A percentile compares a stretch with the other conserved stretches of the same genome.
Evolutionary conservation across 2,888 invertebrate species (phyloP).

Genomic region (Chloromyia formosa): DNA sequence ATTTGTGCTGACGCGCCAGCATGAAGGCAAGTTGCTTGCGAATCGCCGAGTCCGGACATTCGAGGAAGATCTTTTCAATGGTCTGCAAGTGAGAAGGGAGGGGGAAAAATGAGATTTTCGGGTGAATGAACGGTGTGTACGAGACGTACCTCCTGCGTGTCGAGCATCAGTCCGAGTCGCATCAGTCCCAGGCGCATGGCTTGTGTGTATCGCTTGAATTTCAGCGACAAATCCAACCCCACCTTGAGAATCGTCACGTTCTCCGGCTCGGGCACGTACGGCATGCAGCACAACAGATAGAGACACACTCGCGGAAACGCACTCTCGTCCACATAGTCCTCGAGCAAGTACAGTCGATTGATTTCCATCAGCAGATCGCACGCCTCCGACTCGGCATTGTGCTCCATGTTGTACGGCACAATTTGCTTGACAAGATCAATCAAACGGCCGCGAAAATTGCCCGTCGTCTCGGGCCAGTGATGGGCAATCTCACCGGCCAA

Average conservation of each 20-base stretch:
- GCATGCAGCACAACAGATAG: conserved; percentile 87
- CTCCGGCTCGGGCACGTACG: conserved; percentile 96
- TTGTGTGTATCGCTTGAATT: conserved; percentile 88
- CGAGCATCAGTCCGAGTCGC: conserved; percentile 90
- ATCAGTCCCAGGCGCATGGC: conserved; percentile 93
- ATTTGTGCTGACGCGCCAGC: conserved; percentile 92
- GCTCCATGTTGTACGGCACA: conserved; percentile 93
- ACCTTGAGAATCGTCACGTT: conserved; percentile 84
- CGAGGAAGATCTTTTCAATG: conserved; percentile 84
- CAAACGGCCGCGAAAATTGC: conserved; percentile 67
- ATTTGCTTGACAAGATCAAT: conserved; percentile 86
- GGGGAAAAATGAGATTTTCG: neutral
- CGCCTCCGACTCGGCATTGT: conserved; percentile 98
- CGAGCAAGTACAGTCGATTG: conserved; percentile 85
- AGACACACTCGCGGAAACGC: conserved; percentile 93
- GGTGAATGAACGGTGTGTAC: neutral
- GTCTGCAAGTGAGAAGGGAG: conserved; percentile 63
- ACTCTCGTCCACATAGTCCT: conserved; percentile 86
- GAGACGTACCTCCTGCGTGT: conserved; percentile 70
- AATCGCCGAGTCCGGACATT: conserved; percentile 81
- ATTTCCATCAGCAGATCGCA: conserved; percentile 99
- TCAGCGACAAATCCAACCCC: conserved; percentile 83
- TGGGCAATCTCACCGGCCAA: conserved; percentile 87
- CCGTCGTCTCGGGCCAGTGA: conserved; percentile 74
- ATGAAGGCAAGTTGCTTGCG: conserved; percentile 96